Evolutionary conservation across 2,113 vertebrate species (phyloP).

Genomic region (Xerus inauris): DNA sequence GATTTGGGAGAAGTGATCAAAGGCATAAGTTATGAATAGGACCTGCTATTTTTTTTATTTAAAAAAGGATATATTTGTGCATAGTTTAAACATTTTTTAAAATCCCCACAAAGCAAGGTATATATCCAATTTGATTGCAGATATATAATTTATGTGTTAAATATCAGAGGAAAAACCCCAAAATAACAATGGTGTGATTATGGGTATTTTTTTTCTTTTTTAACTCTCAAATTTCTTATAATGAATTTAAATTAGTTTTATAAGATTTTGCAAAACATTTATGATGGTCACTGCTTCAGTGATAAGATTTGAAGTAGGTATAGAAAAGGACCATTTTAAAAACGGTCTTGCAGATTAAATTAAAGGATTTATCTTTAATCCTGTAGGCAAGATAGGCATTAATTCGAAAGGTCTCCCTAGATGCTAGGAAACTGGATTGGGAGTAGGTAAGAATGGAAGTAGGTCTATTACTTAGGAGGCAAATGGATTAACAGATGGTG

Average conservation of each 20-base stretch:
- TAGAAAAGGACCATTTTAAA: background rate
- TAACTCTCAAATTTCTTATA: constrained; percentile 35
- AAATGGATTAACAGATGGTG: background rate
- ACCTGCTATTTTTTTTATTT: background rate
- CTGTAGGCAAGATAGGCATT: background rate
- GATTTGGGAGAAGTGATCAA: background rate
- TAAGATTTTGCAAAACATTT: background rate
- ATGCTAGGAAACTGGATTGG: background rate
- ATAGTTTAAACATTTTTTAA: background rate
- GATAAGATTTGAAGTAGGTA: background rate
- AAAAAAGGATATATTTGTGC: background rate
- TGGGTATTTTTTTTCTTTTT: background rate
- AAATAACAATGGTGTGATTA: background rate
- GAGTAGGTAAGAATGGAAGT: background rate
- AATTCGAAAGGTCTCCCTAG: background rate
- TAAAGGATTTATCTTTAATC: background rate
- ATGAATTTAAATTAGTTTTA: background rate
- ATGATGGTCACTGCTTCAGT: background rate
- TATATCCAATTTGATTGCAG: background rate
- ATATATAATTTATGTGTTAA: background rate
- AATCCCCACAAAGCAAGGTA: background rate
- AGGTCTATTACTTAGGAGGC: background rate
- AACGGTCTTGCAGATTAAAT: background rate
- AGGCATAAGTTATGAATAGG: background rate
- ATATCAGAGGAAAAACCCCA: constrained; percentile 4